These are phyloP conservation scores for Ondatra zibethicus DNA, from an alignment of 2,113 vertebrate species.

Conservation along the genomic window DNA sequence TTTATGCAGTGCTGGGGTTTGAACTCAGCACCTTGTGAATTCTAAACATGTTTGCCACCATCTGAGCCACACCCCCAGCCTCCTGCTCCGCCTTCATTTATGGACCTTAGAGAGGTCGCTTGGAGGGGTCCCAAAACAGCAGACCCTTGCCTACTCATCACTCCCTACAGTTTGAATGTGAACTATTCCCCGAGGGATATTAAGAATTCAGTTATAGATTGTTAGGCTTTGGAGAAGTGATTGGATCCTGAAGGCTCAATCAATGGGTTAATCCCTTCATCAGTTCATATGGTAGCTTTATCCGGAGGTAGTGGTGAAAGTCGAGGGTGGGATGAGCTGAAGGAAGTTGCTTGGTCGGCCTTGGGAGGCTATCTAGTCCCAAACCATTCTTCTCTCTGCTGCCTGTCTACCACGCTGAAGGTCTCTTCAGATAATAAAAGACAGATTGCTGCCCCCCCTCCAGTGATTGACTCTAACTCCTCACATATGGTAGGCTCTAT, in stretches of 20 bases:
- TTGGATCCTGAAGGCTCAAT: background rate
- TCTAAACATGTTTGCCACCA: fast-evolving
- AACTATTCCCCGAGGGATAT: background rate
- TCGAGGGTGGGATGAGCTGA: background rate
- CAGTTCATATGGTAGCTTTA: background rate
- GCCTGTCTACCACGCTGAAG: background rate
- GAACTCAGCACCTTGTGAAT: background rate
- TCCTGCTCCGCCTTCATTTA: too few relatives aligned
- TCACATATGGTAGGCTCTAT: background rate
- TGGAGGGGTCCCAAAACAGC: background rate
- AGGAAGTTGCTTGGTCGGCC: background rate
- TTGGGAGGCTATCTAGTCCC: background rate
- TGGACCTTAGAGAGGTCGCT: background rate
- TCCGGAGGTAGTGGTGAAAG: background rate
- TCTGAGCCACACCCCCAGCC: too few relatives aligned
- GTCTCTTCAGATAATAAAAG: background rate
- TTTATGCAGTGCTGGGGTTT: background rate
- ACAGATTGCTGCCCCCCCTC: background rate
- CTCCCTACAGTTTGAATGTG: background rate
- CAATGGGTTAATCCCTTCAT: background rate
- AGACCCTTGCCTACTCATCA: too few relatives aligned
- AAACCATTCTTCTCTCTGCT: background rate
- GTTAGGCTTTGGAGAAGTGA: background rate
- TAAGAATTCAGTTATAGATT: background rate
- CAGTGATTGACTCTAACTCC: background rate